Evolutionary conservation across 2,888 invertebrate species (phyloP), one percentile per base, ranked within the genome.

Genomic region (Mellilla xanthometata): DNA sequence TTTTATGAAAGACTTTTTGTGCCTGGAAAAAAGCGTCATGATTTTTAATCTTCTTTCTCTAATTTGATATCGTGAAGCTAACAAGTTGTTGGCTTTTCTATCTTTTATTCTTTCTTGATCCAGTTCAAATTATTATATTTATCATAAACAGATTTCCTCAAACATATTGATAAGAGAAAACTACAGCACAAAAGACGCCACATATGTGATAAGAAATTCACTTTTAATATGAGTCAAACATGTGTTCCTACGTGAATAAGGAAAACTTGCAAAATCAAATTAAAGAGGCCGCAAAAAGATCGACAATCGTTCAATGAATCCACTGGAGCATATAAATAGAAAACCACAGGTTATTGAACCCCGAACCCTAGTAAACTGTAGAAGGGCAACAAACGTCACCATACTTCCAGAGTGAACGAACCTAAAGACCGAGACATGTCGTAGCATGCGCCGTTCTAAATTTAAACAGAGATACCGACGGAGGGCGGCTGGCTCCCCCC

Each of bases 401-500:
- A 12, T 48, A 50, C 50, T 66, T 74, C 74, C 76, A 73, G 85
- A 80, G 88, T 87, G 85, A 88, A 86, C 86, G 88, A 85, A 84
- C 86, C 58, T 60, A 54, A 60, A 52, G 44, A 55, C 66, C 63
- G 58, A 60, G 58, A 72, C 75, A 65, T 65, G 75, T 69, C 71
- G 70, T 68, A 70, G 76, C 79, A 71, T 75, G 80, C 70, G 80
- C 69, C 74, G 73, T 70, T 75, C 76, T 75, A 83, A 73, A 81
- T 78, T 66, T 84, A 78, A 68, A 70, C 54, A 58, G 49, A 57
- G 65, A 63, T 60, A 65, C 63, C 65, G 68, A 63, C 76, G 65
- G 83, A 83, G 85, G 87, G 87, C 85, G 55, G 83, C 80, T 73
- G 76, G 81, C 79, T 82, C 83, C 85, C 83, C 81, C 71, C 83